Conservation (phyloP, 2,797 vertebrate species). For the Anableps anableps region DNA sequence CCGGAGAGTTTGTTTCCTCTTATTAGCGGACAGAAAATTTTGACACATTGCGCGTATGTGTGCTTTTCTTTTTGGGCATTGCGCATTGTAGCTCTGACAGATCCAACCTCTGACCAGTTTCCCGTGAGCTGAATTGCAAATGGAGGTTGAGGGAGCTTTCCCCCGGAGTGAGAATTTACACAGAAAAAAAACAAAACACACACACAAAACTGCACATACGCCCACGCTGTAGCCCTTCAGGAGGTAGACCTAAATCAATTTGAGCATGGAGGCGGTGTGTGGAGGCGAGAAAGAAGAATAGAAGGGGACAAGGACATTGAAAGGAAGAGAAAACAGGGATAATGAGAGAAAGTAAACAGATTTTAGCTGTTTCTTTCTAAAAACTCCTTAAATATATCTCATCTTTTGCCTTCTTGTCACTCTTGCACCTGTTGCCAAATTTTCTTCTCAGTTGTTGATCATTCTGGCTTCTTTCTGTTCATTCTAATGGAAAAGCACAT, state of each 20-base stretch:
- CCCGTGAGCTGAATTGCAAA: slow-evolving; percentile 33
- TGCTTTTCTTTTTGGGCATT: neutral
- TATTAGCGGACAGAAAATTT: slow-evolving; percentile 27
- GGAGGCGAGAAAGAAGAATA: slow-evolving; percentile 54
- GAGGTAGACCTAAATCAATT: slow-evolving; percentile 80
- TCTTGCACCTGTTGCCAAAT: neutral
- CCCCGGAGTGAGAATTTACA: slow-evolving; percentile 36
- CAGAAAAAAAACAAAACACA: slow-evolving; percentile 11
- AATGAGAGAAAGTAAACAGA: slow-evolving; percentile 19
- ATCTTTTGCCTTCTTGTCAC: neutral
- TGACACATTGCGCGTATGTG: slow-evolving; percentile 9
- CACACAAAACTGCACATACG: slow-evolving; percentile 35
- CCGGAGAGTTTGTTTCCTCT: slow-evolving; percentile 18
- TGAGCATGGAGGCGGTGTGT: slow-evolving; percentile 73
- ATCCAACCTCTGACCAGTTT: slow-evolving; percentile 31
- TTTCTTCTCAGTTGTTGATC: neutral
- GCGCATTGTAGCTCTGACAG: slow-evolving; percentile 9
- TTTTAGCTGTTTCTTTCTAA: slow-evolving; percentile 3
- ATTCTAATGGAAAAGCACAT: neutral
- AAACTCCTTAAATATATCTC: neutral
- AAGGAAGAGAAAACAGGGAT: slow-evolving; percentile 11
- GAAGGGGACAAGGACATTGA: slow-evolving; percentile 37
- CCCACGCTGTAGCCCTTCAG: slow-evolving; percentile 58
- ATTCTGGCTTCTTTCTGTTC: neutral
- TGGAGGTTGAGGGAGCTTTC: slow-evolving; percentile 26